Percentiles rank a stretch among this genome's conserved stretches.
Evolutionary conservation across 1,140 invertebrate species (phyloP).

Genomic region (Rhysida immarginata): DNA sequence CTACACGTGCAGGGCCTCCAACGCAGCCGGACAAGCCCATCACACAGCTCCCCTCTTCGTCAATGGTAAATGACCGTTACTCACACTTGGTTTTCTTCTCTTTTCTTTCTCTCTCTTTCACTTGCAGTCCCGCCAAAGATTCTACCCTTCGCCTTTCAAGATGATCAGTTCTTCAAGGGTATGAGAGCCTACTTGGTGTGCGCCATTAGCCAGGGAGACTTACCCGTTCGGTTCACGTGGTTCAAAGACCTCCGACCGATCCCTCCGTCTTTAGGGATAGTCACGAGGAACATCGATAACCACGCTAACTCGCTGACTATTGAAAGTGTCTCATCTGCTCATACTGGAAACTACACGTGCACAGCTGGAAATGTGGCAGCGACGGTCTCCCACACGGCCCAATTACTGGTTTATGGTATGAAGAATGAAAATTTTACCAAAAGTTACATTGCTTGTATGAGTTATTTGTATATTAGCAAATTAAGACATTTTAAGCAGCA

Average conservation of each 20-base stretch:
- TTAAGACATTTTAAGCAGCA: too few species aligned
- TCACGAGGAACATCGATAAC: background rate
- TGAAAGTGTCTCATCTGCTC: slow-evolving; percentile 16
- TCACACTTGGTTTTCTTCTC: too few species aligned
- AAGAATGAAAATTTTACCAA: too few species aligned
- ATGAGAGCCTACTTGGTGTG: slow-evolving; percentile 55
- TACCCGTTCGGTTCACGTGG: slow-evolving; percentile 58
- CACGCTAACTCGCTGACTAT: slow-evolving; percentile 15
- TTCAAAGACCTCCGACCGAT: slow-evolving; percentile 56
- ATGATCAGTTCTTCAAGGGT: too few species aligned
- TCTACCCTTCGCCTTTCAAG: too few species aligned
- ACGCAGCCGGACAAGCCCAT: too few species aligned
- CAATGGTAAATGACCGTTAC: too few species aligned
- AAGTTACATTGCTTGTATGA: too few species aligned
- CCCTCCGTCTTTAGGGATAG: too few species aligned
- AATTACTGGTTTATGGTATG: slow-evolving; percentile 13
- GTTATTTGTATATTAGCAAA: too few species aligned
- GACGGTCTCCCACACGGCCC: slow-evolving; percentile 9
- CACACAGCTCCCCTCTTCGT: slow-evolving; percentile 68
- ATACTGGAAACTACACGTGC: slow-evolving; percentile 25
- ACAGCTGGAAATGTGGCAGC: slow-evolving; percentile 21
- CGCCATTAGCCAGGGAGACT: too few species aligned
- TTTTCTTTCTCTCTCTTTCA: slow-evolving; percentile 74
- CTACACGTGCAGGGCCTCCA: too few species aligned
- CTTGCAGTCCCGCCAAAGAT: slow-evolving; percentile 58